phyloP scores from a whole-genome alignment of 2,113 vertebrate species.

The Ptychochromis oligacanthus region DNA sequence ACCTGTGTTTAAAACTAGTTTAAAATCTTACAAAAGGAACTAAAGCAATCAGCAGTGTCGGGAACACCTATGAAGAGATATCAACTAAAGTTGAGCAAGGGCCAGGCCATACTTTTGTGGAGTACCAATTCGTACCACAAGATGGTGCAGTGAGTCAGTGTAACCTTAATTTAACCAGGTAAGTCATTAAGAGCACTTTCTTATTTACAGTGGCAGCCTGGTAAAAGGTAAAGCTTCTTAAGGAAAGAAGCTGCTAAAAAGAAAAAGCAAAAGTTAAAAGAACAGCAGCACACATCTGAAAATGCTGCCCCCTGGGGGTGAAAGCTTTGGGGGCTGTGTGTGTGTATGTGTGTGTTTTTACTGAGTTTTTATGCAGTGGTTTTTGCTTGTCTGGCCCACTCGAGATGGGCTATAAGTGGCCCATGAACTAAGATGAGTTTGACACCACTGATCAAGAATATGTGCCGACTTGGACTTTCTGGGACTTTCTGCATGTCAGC shows the following conservation, averaged over 20 bases:
- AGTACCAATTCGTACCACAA: not conserved
- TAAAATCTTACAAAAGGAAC: not conserved
- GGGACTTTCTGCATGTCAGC: not conserved
- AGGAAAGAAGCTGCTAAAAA: not conserved
- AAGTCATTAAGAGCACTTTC: not conserved
- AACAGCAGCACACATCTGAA: too few relatives aligned
- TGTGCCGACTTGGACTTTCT: not conserved
- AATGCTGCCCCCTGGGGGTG: not conserved
- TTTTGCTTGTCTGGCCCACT: not conserved
- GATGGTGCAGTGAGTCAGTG: not conserved
- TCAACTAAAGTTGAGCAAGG: not conserved
- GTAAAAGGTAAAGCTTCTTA: not conserved
- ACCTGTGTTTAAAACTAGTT: not conserved
- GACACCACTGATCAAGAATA: not conserved
- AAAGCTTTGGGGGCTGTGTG: not conserved
- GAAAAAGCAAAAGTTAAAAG: too few relatives aligned
- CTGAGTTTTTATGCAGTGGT: not conserved
- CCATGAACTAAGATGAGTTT: not conserved
- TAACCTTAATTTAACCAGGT: not conserved
- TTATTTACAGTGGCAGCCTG: not conserved
- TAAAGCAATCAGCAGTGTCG: not conserved
- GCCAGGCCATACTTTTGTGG: not conserved
- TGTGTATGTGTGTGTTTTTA: not conserved
- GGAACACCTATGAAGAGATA: not conserved
- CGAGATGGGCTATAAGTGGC: not conserved